Base-by-base conservation (phyloP, 2,888 invertebrate species). In the Dryomyza anilis region DNA sequence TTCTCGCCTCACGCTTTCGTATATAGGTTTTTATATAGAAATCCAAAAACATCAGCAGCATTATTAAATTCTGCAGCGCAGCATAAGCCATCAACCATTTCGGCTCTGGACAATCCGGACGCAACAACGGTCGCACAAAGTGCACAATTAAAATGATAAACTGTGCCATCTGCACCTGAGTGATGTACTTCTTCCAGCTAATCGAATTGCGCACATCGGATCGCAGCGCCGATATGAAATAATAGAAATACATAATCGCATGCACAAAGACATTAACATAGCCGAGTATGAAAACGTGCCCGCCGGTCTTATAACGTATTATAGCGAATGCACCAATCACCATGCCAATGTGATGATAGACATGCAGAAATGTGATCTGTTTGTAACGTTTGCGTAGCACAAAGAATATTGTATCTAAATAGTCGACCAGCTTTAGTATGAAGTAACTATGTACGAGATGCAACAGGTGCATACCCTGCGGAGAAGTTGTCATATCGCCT, bases 191-290 rank as follows among this genome's bases (percentile, higher is more conserved):
- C 79, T 95, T 95, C 90, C 93, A 91, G 73, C 75, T 74, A 0
- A 90, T 78, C 60, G 88, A 90, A 59, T 88, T 84, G 74, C 90
- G 91, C 74, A 90, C 86, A 55, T 86, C 85, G 0, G 91, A 91
- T 57, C 90, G 86, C 62, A 89, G 83, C 0, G 91, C 91, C 0
- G 92, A 87, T 63, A 92, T 75, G 10, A 93, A 86, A 77, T 95
- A 95, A 79, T 95, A 92, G 0, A 85, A 84, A 77, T 95, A 95
- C 94, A 95, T 95, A 29, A 93, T 79, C 1, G 87, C 78, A 76
- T 95, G 95, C 0, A 95, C 91, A 66, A 91, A 87, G 0, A 86
- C 85, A 77, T 95, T 95, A 23, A 92, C 78, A 1, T 89, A 77
- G 0, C 91, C 91, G 27, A 91, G 82, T 66, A 87, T 83, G 5